Evolutionary conservation across 2,113 vertebrate genomes (phyloP).

Genomic region (Pedionomus torquatus): DNA sequence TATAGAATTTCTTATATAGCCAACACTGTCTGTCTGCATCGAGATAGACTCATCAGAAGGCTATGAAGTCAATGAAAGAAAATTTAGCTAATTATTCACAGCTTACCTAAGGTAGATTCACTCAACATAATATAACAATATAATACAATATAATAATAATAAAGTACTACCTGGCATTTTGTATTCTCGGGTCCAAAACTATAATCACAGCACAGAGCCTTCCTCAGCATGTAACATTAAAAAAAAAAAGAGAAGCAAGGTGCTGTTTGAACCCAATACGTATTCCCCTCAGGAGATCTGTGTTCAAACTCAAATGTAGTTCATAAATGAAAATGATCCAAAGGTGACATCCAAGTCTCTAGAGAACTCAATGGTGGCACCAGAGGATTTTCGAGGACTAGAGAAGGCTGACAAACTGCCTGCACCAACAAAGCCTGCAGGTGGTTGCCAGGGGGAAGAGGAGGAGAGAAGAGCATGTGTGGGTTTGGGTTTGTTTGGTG

Average conservation of each 20-base stretch:
- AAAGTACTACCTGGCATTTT: neutral
- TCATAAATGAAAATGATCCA: neutral
- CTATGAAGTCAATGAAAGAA: neutral
- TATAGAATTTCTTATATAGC: neutral
- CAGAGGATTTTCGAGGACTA: neutral
- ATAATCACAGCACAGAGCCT: neutral
- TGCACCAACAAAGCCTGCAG: neutral
- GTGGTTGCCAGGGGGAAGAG: neutral
- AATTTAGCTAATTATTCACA: neutral
- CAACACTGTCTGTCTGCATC: neutral
- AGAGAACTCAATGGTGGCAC: neutral
- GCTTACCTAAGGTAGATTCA: neutral
- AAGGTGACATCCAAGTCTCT: neutral
- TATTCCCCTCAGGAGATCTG: neutral
- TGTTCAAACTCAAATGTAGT: neutral
- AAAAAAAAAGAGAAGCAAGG: neutral
- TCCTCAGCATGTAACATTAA: neutral
- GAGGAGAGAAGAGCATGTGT: neutral
- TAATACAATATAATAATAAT: no score
- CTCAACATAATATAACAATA: neutral
- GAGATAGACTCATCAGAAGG: neutral
- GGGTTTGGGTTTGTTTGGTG: neutral
- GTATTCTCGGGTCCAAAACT: neutral
- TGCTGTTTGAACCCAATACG: neutral
- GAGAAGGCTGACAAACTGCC: neutral